Percentiles rank a stretch among this genome's conserved stretches.
phyloP scores from a whole-genome alignment of 1,140 invertebrate genomes.

The Caenorhabditis remanei region DNA sequence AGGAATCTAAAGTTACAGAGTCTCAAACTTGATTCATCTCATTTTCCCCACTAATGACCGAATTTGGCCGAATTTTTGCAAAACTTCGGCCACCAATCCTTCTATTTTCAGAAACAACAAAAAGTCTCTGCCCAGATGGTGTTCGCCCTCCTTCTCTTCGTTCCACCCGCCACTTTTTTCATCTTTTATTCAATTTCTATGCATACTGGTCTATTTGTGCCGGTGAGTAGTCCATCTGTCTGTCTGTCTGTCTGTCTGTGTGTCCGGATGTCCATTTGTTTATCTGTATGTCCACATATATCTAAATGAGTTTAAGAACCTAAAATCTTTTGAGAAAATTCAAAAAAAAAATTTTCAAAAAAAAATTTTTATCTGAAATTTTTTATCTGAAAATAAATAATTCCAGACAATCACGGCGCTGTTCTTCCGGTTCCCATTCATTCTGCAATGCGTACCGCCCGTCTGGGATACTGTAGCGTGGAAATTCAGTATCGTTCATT shows the following conservation, averaged over 20 bases:
- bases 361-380: background rate
- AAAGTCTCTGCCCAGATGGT: slow-evolving; percentile 47
- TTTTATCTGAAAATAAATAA: background rate
- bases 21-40: too few species aligned
- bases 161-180: slow-evolving; percentile 43
- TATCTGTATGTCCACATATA: too few species aligned
- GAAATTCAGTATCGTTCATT: slow-evolving; percentile 34
- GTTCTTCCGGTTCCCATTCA: slow-evolving; percentile 44
- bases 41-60: background rate
- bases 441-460: slow-evolving; percentile 51
- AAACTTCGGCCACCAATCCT: background rate
- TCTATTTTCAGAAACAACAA: slow-evolving; percentile 42
- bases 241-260: too few species aligned
- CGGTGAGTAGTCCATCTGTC: background rate
- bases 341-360: background rate
- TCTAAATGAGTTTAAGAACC: too few species aligned
- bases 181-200: slow-evolving; percentile 48
- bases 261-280: too few species aligned
- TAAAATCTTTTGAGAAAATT: too few species aligned
- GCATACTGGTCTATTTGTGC: slow-evolving; percentile 35
- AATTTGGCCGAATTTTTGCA: background rate
- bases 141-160: background rate
- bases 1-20: too few species aligned
- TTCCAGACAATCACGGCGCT: slow-evolving; percentile 54
- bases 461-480: slow-evolving; percentile 57